phyloP scores from a whole-genome alignment of 2,113 vertebrate genomes.

The Forbesichthys agassizii region DNA sequence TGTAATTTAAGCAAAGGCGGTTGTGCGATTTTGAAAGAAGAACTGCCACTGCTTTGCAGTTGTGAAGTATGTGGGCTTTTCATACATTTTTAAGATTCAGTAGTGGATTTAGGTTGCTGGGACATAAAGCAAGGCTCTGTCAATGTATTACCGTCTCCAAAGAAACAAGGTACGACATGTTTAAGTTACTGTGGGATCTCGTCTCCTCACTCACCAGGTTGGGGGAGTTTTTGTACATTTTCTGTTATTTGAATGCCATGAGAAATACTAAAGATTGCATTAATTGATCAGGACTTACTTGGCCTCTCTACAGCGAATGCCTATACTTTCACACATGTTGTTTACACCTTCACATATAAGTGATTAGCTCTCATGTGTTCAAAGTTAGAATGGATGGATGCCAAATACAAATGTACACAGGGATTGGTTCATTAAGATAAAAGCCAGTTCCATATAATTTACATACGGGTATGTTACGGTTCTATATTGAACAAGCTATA shows the following conservation, averaged over 20 bases:
- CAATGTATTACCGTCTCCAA: slow-evolving; percentile 64
- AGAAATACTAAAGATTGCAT: slow-evolving; percentile 46
- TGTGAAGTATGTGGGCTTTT: slow-evolving; percentile 48
- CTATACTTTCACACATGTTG: slow-evolving; percentile 18
- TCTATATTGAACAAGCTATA: neutral
- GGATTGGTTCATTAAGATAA: neutral
- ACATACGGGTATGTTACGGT: neutral
- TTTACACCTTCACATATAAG: slow-evolving; percentile 6
- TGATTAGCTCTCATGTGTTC: slow-evolving; percentile 20
- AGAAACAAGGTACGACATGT: slow-evolving; percentile 50
- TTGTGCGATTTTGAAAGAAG: slow-evolving; percentile 15
- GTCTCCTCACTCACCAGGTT: slow-evolving; percentile 64
- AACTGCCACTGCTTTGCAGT: slow-evolving; percentile 9
- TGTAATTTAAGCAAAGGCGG: slow-evolving; percentile 32
- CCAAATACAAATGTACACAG: neutral
- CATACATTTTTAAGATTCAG: slow-evolving; percentile 65
- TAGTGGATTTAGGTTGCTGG: slow-evolving; percentile 54
- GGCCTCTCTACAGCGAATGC: slow-evolving; percentile 37
- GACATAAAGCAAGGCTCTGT: slow-evolving; percentile 46
- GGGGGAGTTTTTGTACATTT: slow-evolving; percentile 24
- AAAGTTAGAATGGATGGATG: slow-evolving; percentile 39
- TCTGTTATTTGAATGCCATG: slow-evolving; percentile 47
- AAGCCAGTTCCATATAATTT: neutral
- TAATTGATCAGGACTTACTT: slow-evolving; percentile 59
- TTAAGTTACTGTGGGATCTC: slow-evolving; percentile 48